Conservation (phyloP, 2,797 vertebrate genomes). For the Sarcophilus harrisii region DNA sequence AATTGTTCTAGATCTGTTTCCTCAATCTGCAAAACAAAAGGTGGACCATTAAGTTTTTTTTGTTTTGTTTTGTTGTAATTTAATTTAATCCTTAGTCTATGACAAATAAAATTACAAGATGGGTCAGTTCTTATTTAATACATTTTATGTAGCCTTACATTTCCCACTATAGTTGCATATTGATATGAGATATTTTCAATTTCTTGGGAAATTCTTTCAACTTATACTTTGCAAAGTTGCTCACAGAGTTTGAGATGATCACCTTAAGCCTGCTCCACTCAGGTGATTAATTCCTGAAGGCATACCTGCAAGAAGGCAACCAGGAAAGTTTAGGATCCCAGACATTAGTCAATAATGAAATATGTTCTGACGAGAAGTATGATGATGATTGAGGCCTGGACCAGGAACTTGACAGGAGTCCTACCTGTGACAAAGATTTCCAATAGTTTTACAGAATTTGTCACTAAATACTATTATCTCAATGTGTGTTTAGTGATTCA, state of each 20-base stretch:
- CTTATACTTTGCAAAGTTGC: background rate
- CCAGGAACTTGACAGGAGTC: background rate
- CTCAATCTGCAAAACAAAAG: background rate
- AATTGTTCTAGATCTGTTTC: background rate
- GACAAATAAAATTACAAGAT: background rate
- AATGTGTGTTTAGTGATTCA: background rate
- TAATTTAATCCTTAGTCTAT: background rate
- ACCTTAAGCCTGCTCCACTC: background rate
- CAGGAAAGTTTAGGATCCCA: background rate
- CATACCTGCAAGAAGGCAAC: background rate
- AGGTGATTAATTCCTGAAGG: slow-evolving; percentile 25
- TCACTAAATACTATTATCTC: background rate
- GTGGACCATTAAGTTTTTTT: background rate
- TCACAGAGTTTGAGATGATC: background rate
- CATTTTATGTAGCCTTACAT: background rate
- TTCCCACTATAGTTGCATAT: background rate
- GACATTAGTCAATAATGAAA: slow-evolving; percentile 50
- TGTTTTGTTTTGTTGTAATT: background rate
- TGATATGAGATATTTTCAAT: background rate
- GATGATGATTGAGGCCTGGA: background rate
- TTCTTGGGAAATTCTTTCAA: background rate
- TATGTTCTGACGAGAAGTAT: background rate
- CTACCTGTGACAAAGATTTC: background rate
- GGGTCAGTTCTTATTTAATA: background rate
- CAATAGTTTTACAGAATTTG: background rate